Evolutionary conservation across 2,797 vertebrate genomes (phyloP).

Genomic region (Muraenolepis orangiensis): DNA sequence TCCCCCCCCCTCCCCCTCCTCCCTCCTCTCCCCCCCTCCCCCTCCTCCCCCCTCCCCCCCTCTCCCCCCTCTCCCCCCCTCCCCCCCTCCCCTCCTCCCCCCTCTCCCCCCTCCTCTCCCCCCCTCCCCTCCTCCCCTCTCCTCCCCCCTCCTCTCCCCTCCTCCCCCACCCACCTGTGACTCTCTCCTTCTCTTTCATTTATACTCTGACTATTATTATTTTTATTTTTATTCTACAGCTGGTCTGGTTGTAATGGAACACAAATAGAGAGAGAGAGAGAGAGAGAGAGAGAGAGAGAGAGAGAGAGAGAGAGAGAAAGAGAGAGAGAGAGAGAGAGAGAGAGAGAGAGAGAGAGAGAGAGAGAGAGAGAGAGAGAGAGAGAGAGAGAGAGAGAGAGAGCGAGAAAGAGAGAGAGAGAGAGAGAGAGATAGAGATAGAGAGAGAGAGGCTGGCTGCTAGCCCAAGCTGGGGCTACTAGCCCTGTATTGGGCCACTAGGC

Average conservation of each 20-base stretch:
- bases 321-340: no score
- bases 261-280: constrained; percentile 59
- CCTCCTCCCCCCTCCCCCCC: constrained; percentile 2
- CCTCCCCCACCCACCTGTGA: neutral
- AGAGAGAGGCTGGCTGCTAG: constrained; percentile 33
- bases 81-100: neutral
- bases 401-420: no score
- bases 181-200: constrained; percentile 16
- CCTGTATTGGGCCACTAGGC: constrained; percentile 1
- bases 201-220: constrained; percentile 53
- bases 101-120: no score
- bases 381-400: no score
- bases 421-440: no score
- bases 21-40: neutral
- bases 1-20: neutral
- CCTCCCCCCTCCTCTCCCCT: no score
- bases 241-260: constrained; percentile 65
- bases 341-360: no score
- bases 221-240: constrained; percentile 50
- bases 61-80: constrained; percentile 8
- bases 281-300: no score
- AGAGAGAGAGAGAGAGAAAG: no score
- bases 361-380: no score
- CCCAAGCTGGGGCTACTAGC: neutral
- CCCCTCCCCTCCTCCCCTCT: neutral